These are phyloP conservation scores for Cephus runcator DNA, from an alignment of 2,888 invertebrate species.

Conservation along the genomic window DNA sequence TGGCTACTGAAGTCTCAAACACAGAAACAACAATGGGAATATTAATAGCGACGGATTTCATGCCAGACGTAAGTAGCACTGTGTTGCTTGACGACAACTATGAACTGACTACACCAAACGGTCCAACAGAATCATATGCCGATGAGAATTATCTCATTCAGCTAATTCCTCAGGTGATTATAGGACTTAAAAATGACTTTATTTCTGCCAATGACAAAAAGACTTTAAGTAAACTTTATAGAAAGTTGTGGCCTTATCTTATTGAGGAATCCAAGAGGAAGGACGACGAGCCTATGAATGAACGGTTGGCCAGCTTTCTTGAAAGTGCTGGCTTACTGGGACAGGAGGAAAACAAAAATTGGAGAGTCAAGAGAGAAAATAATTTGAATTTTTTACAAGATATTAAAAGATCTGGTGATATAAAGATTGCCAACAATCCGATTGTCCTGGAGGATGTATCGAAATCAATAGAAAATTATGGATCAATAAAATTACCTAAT, in stretches of 20 bases:
- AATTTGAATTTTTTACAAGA: no score
- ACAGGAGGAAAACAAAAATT: neutral
- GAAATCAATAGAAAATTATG: no score
- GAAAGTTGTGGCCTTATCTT: constrained; percentile 13
- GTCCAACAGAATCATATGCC: neutral
- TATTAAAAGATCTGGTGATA: no score
- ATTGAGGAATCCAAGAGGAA: constrained; percentile 11
- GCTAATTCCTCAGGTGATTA: constrained; percentile 12
- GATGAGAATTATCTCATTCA: constrained; percentile 5
- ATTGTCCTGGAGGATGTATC: no score
- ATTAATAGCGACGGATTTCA: neutral
- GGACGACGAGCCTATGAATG: constrained; percentile 4
- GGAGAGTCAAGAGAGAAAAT: no score
- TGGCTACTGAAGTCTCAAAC: neutral
- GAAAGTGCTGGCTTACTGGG: neutral
- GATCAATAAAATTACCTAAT: no score
- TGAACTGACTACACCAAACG: neutral
- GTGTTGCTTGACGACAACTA: neutral
- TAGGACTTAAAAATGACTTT: constrained; percentile 2
- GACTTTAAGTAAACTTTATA: constrained; percentile 7
- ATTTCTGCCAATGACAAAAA: constrained; percentile 2
- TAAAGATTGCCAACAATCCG: no score
- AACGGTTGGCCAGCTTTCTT: neutral
- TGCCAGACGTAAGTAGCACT: neutral
- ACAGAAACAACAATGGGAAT: neutral